Percentiles rank a stretch among this genome's conserved stretches.
Evolutionary conservation across 2,797 vertebrate species (phyloP).

Genomic region (Clarias laeviceps): DNA sequence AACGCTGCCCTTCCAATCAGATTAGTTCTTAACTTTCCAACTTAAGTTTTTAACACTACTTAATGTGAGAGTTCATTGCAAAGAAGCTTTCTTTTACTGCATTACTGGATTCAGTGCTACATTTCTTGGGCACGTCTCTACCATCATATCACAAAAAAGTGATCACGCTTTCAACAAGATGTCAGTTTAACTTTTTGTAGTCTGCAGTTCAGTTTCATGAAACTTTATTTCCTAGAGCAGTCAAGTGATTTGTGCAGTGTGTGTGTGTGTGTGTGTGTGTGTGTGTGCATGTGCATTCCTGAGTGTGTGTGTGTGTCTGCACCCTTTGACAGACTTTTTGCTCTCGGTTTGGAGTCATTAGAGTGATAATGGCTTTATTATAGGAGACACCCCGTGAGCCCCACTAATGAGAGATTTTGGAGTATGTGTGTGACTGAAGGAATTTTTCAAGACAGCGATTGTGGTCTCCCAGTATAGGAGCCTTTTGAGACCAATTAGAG

Average conservation of each 20-base stretch:
- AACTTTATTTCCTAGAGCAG: conserved; percentile 22
- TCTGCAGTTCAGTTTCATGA: conserved; percentile 6
- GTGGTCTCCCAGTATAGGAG: conserved; percentile 61
- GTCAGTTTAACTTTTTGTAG: background rate
- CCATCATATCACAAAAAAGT: background rate
- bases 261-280: conserved; percentile 1
- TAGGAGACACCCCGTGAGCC: conserved; percentile 66
- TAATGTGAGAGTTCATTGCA: background rate
- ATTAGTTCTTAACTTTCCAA: background rate
- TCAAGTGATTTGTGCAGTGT: conserved; percentile 40
- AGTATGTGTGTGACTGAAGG: conserved; percentile 50
- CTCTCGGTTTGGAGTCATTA: conserved; percentile 68
- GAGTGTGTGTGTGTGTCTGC: background rate
- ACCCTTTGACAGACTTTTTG: conserved; percentile 63
- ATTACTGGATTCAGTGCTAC: background rate
- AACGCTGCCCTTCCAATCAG: background rate
- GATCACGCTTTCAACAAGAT: conserved; percentile 6
- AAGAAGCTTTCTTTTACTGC: background rate
- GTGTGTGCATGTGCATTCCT: conserved; percentile 23
- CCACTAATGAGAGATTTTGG: conserved; percentile 54
- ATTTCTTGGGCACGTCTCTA: background rate
- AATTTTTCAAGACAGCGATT: conserved; percentile 51
- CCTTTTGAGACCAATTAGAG: conserved; percentile 80
- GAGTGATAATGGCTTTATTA: conserved; percentile 77
- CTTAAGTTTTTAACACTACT: background rate